These are phyloP conservation scores for Rhabdornis inornatus DNA, from an alignment of 2,113 vertebrate genomes.

Conservation along the genomic window DNA sequence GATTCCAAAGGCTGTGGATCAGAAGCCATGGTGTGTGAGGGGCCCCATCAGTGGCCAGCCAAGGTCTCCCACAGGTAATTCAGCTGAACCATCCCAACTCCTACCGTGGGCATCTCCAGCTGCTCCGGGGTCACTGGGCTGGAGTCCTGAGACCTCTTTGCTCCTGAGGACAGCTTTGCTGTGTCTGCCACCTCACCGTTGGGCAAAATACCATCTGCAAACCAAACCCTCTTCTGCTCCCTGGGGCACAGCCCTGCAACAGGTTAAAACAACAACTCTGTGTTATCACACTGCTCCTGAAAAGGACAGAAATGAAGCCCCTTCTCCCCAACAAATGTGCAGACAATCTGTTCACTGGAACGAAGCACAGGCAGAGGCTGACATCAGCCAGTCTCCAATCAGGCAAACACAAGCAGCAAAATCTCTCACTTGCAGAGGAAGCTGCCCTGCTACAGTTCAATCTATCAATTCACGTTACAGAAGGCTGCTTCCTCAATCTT, in stretches of 20 bases:
- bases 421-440: background rate
- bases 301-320: background rate
- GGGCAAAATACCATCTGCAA: slow-evolving; percentile 93
- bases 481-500: background rate
- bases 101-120: slow-evolving; percentile 53
- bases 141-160: slow-evolving; percentile 76
- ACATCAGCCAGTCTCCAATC: background rate
- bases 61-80: background rate
- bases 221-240: slow-evolving; percentile 93
- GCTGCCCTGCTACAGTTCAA: background rate
- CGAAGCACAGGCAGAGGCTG: background rate
- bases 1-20: background rate
- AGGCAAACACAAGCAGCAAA: background rate
- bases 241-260: slow-evolving; percentile 77
- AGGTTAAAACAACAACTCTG: background rate
- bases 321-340: background rate
- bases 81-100: background rate
- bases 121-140: slow-evolving; percentile 40
- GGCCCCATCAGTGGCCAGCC: background rate
- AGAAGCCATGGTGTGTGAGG: background rate
- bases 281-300: background rate
- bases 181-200: slow-evolving; percentile 93
- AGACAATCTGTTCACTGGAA: background rate
- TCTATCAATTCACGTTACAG: background rate
- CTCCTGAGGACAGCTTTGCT: slow-evolving; percentile 77